Base-by-base conservation (phyloP, 2,113 vertebrate species). In the Coregonus clupeaformis region DNA sequence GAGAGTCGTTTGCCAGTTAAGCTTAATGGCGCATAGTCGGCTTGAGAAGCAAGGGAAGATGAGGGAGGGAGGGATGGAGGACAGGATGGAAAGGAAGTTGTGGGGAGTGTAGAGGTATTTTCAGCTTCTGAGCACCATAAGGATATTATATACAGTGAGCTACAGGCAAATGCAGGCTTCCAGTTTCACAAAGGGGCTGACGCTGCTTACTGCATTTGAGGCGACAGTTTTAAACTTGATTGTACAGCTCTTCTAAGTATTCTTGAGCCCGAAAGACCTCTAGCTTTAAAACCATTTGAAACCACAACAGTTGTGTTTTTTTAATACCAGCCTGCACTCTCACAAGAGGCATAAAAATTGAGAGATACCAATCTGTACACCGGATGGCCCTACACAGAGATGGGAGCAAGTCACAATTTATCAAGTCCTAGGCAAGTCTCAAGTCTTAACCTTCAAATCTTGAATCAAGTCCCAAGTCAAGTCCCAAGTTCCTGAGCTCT, bases 1-100 rank as follows among this genome's bases (percentile, higher is more conserved):
- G 77, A 67, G 73, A 76, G 80, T 70, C 75, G 72, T 89, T 90
- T 88, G 74, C 83, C 85, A 45, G 66, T 88, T 85, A 84, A 86
- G 86, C 80, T 87, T 89, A 84, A 84, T 85, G 60, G 71, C 76
- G 79, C 71, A 64, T 59, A 71, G 68, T 80, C 71, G 63, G 68
- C 52, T 71, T 76, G 13, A 30, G 70, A 71, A 42, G 83, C 29
- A 74, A 60, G 27, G 13, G 27, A 64, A n/a, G 62, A 29, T 55
- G 76, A 60, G 20, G 27, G 59, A 68, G 73, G 63, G 20, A 74
- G 79, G 42, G 42, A 42, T 69, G 47, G 76, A 79, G 69, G 79
- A 83, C 80, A 45, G 69, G 74, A 80, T 73, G 77, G 73, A 73
- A 77, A 75, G 24, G 72, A 80, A 69, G 75, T 74, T 78, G 72